Conservation (phyloP, 1,140 invertebrate genomes). For the Drosophila rufa region DNA sequence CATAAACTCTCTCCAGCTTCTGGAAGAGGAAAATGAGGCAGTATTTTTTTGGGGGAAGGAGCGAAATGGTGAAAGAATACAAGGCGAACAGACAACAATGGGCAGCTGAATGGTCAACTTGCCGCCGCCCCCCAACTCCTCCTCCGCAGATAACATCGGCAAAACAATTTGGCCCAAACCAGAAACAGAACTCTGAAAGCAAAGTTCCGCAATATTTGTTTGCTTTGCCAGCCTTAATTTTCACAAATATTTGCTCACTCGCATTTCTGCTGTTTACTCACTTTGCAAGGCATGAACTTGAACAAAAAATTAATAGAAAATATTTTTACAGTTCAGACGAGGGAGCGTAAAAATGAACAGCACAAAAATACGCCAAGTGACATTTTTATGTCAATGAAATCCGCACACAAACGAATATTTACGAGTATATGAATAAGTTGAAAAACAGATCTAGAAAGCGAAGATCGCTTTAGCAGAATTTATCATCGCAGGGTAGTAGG, state of each 20-base stretch:
- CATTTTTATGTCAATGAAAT: conserved; percentile 78
- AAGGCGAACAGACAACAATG: conserved; percentile 36
- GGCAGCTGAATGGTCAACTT: conserved; percentile 46
- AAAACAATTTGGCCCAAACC: conserved; percentile 41
- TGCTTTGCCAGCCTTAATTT: conserved; percentile 69
- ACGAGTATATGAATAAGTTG: conserved; percentile 9
- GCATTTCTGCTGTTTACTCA: conserved; percentile 23
- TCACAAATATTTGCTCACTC: conserved; percentile 65
- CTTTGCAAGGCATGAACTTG: conserved; percentile 33
- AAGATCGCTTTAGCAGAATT: conserved; percentile 50
- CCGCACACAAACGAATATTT: conserved; percentile 49
- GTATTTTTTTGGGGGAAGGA: neutral
- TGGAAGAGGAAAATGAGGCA: conserved; percentile 9
- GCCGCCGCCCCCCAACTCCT: neutral
- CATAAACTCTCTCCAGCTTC: conserved; percentile 35
- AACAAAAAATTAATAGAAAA: conserved; percentile 70
- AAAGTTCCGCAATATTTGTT: conserved; percentile 57
- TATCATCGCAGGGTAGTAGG: conserved; percentile 35
- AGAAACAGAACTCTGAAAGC: conserved; percentile 39
- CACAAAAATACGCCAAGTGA: conserved; percentile 54
- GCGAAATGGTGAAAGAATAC: neutral
- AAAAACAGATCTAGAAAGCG: conserved; percentile 21
- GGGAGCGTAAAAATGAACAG: conserved; percentile 12
- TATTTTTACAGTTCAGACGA: conserved; percentile 47
- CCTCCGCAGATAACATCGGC: conserved; percentile 28